Percentiles rank a stretch among this genome's conserved stretches.
These are phyloP conservation scores for Lycocerus yunnanus DNA, from an alignment of 2,888 invertebrate species.

Conservation along the genomic window DNA sequence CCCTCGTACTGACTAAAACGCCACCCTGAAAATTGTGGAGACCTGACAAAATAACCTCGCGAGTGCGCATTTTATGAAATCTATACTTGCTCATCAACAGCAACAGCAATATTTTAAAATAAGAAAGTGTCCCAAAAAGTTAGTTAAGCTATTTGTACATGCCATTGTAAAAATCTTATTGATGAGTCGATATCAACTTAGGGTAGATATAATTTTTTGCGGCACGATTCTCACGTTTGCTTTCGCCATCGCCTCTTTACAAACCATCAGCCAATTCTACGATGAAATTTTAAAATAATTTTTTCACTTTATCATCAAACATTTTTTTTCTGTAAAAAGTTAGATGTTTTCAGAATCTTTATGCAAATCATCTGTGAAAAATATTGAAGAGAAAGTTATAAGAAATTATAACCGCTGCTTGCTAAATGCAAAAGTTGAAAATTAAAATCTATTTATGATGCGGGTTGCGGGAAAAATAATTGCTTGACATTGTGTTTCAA, in stretches of 20 bases:
- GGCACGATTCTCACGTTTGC: background rate
- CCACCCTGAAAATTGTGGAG: conserved; percentile 41
- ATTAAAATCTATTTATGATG: background rate
- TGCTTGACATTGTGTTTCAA: background rate
- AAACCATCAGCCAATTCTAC: background rate
- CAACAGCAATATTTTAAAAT: conserved; percentile 34
- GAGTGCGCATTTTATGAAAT: conserved; percentile 40
- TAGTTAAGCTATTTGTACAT: conserved; percentile 26
- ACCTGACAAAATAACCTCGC: conserved; percentile 35
- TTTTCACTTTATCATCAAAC: background rate
- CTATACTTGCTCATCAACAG: conserved; percentile 38
- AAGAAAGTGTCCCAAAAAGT: conserved; percentile 32
- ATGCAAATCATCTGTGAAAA: background rate
- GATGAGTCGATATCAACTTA: conserved; percentile 11
- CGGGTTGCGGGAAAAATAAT: background rate
- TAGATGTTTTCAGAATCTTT: background rate
- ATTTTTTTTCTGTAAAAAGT: background rate
- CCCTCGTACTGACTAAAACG: conserved; percentile 39
- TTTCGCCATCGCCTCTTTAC: background rate
- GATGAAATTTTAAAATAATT: background rate
- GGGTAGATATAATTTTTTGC: conserved; percentile 10
- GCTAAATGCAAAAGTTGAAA: background rate
- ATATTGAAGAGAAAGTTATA: background rate
- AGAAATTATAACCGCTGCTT: background rate
- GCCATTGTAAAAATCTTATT: conserved; percentile 25